Conservation (phyloP, 2,888 invertebrate genomes). For the Andrena praecox region DNA sequence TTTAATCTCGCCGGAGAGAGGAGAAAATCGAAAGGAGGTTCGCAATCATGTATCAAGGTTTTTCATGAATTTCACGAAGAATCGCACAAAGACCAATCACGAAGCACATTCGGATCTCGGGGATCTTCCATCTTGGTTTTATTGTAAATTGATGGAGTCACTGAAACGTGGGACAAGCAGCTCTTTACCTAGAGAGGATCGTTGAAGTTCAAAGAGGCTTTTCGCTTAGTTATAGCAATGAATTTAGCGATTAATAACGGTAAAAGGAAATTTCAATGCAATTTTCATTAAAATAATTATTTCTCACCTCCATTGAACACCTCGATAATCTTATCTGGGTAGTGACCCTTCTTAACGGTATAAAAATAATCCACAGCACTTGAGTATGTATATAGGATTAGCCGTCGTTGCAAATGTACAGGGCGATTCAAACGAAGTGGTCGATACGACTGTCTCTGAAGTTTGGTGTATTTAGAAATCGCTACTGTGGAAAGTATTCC, state of each 20-base stretch:
- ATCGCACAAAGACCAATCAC: conserved; percentile 57
- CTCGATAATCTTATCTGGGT: not conserved
- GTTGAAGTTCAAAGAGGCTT: not conserved
- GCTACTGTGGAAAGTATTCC: too few species aligned
- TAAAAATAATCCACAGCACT: not conserved
- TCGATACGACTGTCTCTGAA: not conserved
- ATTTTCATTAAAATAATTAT: not conserved
- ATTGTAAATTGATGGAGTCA: conserved; percentile 7
- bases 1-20: not conserved
- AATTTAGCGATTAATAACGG: not conserved
- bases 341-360: not conserved
- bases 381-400: not conserved
- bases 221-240: not conserved
- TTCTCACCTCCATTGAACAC: not conserved
- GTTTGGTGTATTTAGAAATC: too few species aligned
- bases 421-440: conserved; percentile 4
- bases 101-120: conserved; percentile 34
- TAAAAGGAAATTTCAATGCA: not conserved
- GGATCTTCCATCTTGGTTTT: conserved; percentile 27
- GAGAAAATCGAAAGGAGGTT: conserved; percentile 25
- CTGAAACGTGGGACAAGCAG: not conserved
- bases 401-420: not conserved
- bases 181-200: conserved; percentile 8
- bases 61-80: conserved; percentile 43
- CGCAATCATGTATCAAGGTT: conserved; percentile 34